Evolutionary conservation across 2,113 vertebrate species (phyloP), one percentile per base, ranked within the genome.

Genomic region (Trematocara nigrifrons): DNA sequence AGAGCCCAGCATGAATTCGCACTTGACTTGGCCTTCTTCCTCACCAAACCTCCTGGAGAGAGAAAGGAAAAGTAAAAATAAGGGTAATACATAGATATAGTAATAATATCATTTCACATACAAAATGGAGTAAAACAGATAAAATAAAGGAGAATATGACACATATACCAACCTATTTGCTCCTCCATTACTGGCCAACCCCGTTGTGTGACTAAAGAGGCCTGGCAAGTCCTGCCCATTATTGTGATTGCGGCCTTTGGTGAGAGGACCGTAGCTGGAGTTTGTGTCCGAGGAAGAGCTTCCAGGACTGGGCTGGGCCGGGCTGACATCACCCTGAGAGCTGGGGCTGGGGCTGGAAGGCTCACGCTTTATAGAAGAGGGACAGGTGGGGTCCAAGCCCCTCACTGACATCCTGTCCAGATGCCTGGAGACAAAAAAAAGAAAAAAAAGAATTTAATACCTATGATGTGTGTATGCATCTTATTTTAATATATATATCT

Each of bases 371-470:
- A 99, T 98, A 89, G 97, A 98, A 42, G 97, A 94, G 94, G 97
- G 97, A 96, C 97, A 97, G 96, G 96, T 97, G 89, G 97, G 97
- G 96, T 98, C 98, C 97, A 98, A 95, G 96, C 97, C 98, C 97
- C 98, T 98, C 96, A 97, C 97, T 94, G 98, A 99, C 98, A 99
- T 99, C 97, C 98, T 98, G 97, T 97, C 97, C 94, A 98, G 96
- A 95, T 97, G 96, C 96, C 98, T 99, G 91, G 6, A 69, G 26
- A n/a, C 16, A 61, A 61, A 69, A 53, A 89, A 16, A 11, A 56
- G 20, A 29, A 11, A 56, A 53, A 2, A 2, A 64, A 5, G 8
- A 51, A 33, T 76, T 76, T 4, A 51, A 76, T 76, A 76, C 26
- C 51, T 1, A 51, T 33, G 26, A 76, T 76, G 42, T 47, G 6